Percentiles rank a stretch among this genome's conserved stretches.
Conservation (phyloP, 2,113 vertebrate species). For the Eonycteris spelaea region DNA sequence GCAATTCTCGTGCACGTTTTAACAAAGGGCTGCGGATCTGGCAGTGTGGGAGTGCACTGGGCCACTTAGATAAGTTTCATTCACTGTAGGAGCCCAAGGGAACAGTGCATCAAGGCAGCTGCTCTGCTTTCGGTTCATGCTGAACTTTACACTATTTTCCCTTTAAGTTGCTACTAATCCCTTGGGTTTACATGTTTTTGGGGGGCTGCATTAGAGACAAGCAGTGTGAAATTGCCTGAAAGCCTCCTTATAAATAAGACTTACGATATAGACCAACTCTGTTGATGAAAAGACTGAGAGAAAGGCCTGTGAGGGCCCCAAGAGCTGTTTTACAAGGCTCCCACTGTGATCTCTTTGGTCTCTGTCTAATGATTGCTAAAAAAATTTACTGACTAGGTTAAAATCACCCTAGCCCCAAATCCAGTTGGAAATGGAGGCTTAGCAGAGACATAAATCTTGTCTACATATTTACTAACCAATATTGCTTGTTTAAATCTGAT, state of each 20-base stretch:
- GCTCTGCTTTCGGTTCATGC: conserved; percentile 75
- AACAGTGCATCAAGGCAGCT: conserved; percentile 77
- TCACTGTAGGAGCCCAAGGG: conserved; percentile 79
- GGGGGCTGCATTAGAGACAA: conserved; percentile 81
- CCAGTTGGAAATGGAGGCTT: conserved; percentile 22
- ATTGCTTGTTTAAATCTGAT: conserved; percentile 20
- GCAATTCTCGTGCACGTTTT: conserved; percentile 61
- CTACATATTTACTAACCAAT: conserved; percentile 44
- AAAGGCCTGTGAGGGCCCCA: conserved; percentile 71
- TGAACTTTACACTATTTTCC: conserved; percentile 85
- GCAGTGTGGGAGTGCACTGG: conserved; percentile 65
- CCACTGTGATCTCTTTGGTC: conserved; percentile 56
- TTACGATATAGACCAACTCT: conserved; percentile 81
- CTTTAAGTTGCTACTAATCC: conserved; percentile 86
- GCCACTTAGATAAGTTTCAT: conserved; percentile 79
- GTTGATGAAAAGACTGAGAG: conserved; percentile 80
- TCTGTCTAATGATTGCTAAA: conserved; percentile 73
- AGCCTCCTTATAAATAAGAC: conserved; percentile 86
- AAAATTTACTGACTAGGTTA: conserved; percentile 56
- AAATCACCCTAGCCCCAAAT: conserved; percentile 48
- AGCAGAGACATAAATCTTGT: neutral
- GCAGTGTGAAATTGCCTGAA: conserved; percentile 86
- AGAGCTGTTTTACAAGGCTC: conserved; percentile 77
- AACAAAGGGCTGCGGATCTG: conserved; percentile 63
- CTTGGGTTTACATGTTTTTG: conserved; percentile 84